Base-by-base conservation (phyloP, 2,113 vertebrate genomes). In the human (Homo sapiens) region DNA sequence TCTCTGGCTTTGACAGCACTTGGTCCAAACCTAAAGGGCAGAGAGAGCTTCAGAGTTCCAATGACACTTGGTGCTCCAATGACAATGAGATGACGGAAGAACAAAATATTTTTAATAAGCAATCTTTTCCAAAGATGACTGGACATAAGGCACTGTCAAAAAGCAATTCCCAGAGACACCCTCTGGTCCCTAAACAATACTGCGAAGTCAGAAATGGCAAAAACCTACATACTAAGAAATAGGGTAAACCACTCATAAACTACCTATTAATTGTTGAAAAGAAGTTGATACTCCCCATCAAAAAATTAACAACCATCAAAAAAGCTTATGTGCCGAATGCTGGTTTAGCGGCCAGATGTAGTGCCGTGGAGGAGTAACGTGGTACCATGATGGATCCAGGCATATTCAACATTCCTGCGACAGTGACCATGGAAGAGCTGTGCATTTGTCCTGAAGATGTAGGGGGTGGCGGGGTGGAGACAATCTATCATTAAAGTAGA, bases 401-500 rank as follows among this genome's bases (percentile, higher is more conserved):
- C 25, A 90, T 8, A 45, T 0, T 25, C 38, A 81, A 55, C 8
- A 75, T 35, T 16, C 64, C 76, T 89, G 82, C 4, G 3, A n/a
- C 73, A 94, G 22, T 32, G 66, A 75, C 52, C 78, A 70, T 5
- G 32, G 43, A 93, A 96, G 45, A 64, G 48, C 1, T 35, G 6
- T 16, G 27, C 50, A 80, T 89, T 40, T 93, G 64, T 68, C 87
- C 86, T 72, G 9, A 38, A 90, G 8, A 30, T 43, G 5, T 5
- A 9, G 13, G 64, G 50, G 1, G 13, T 64, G 59, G 25, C 43
- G 22, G 25, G 59, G 27, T 30, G 10, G 43, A 52, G 25, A n/a
- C 32, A 16, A 32, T 40, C 82, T 73, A n/a, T 75, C 81, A 97
- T 96, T 93, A 89, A 97, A 94, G 48, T n/a, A 95, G 43, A 73